These are phyloP conservation scores for Aythya baeri DNA, from an alignment of 2,113 vertebrate genomes.

Conservation along the genomic window DNA sequence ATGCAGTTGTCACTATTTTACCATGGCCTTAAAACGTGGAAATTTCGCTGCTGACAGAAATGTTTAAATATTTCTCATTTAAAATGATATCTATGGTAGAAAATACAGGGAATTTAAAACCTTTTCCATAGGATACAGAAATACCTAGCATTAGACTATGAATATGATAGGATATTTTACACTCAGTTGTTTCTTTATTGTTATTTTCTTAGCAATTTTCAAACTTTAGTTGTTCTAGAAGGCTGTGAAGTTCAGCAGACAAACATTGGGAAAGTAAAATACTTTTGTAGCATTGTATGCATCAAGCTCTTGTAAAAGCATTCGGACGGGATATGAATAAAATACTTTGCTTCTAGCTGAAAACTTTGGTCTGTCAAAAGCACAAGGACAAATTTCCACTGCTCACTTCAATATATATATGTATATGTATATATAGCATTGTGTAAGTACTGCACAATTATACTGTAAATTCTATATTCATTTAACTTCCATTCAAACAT, in stretches of 20 bases:
- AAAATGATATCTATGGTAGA: neutral
- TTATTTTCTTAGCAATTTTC: neutral
- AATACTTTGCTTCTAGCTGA: neutral
- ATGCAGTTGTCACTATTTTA: neutral
- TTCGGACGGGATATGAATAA: neutral
- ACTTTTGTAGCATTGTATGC: neutral
- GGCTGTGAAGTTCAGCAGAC: neutral
- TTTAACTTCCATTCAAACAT: constrained; percentile 3
- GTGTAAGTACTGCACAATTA: constrained; percentile 23
- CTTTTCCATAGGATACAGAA: neutral
- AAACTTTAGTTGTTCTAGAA: neutral
- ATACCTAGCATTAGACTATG: neutral
- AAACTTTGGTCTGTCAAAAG: neutral
- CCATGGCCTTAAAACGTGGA: neutral
- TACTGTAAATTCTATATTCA: neutral
- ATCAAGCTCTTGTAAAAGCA: neutral
- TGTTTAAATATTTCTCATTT: neutral
- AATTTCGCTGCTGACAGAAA: neutral
- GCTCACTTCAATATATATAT: neutral
- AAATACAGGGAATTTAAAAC: no score
- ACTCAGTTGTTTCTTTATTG: neutral
- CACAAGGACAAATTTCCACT: neutral
- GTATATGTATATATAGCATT: neutral
- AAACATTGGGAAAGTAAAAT: neutral
- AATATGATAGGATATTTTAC: neutral